Percentiles rank a stretch among this genome's conserved stretches.
Conservation (phyloP, 2,888 invertebrate genomes). For the Metacarcinus magister region DNA sequence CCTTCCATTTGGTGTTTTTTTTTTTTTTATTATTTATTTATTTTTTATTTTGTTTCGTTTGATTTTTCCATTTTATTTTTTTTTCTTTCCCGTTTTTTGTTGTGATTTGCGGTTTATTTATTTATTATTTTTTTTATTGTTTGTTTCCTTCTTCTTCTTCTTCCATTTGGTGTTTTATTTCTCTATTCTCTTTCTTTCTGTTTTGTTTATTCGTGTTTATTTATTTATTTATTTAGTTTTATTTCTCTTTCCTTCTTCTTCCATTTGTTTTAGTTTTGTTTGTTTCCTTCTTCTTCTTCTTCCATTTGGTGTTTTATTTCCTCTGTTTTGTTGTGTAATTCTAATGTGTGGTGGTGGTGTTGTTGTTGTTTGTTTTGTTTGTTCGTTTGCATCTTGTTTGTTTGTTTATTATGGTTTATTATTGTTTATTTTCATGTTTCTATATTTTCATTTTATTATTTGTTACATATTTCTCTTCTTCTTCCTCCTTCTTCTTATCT, state of each 20-base stretch:
- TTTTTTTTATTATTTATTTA: constrained; percentile 42
- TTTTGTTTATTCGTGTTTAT: constrained; percentile 34
- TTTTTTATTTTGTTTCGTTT: not conserved
- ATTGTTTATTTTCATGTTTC: not conserved
- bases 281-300: not conserved
- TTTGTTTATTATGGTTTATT: not conserved
- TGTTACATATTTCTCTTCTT: not conserved
- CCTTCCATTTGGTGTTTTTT: not conserved
- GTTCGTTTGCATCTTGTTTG: no score
- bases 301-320: not conserved
- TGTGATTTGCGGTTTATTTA: not conserved
- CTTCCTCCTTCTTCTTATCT: not conserved
- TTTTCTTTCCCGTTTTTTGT: not conserved
- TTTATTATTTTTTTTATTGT: not conserved
- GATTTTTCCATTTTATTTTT: not conserved
- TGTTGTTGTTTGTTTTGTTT: no score
- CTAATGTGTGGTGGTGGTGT: no score
- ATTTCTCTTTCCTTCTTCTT: not conserved
- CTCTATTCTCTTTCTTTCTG: not conserved
- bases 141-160: constrained; percentile 4
- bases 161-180: not conserved
- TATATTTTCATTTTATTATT: not conserved
- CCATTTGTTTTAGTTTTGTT: constrained; percentile 46
- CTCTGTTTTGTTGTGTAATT: not conserved
- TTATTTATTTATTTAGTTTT: not conserved